Base-by-base conservation (phyloP, 2,113 vertebrate species). In the Tricholaema leucomelas region DNA sequence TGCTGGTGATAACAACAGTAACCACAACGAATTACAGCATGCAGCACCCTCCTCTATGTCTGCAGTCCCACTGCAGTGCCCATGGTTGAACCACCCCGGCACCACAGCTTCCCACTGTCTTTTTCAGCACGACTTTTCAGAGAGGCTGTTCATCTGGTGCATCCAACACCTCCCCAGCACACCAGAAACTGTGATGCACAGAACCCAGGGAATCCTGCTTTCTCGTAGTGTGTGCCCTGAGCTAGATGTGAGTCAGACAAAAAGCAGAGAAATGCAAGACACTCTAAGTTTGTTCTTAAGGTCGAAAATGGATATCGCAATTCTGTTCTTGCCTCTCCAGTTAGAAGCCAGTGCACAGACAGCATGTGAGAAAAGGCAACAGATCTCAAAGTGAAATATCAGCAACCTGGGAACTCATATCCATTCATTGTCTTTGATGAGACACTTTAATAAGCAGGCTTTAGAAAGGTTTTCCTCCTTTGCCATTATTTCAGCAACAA, bases 341-440 rank as follows among this genome's bases (percentile, higher is more conserved):
- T 74, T n/a, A 64, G 81, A 67, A 84, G 44, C 23, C 70, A 64
- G 48, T 35, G 58, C 58, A 58, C 84, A 78, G 33, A 60, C 28
- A 79, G 67, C 0, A 0, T 2, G 12, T 61, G 55, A 92, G 72
- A 67, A 90, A 87, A 87, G 54, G 42, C 24, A 77, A 60, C 40
- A 60, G 56, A 35, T 83, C 69, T 81, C 85, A 85, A 12, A 82
- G 42, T 21, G 36, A 89, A 87, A 52, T 67, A 44, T 13, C 76
- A 70, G 35, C 58, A 87, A 72, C 60, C 75, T 83, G 85, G 91
- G 79, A 95, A 84, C 46, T 18, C 46, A 46, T 31, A 38, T 15
- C 82, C 79, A 88, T 35, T 77, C 73, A 48, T 67, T 71, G 87
- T 77, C 69, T 86, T 78, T 78, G 65, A 81, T 64, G 27, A 85